Percentiles rank a stretch among this genome's conserved stretches.
These are phyloP conservation scores for Tadarida brasiliensis DNA, from an alignment of 2,797 vertebrate species.

Conservation along the genomic window DNA sequence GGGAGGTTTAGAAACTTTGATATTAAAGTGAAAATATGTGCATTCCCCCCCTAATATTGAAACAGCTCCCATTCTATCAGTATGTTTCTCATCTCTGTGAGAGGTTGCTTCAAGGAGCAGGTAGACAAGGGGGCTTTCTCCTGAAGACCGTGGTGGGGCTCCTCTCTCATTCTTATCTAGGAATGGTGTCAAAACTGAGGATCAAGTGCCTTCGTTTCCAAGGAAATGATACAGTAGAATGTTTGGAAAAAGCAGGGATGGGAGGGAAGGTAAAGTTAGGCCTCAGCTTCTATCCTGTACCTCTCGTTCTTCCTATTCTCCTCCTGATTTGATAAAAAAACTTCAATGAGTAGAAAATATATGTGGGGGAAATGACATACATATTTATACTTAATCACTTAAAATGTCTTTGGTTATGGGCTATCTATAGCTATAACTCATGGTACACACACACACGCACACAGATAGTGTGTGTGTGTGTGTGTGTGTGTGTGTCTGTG, in stretches of 20 bases:
- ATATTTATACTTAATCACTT: neutral
- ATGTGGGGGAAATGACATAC: neutral
- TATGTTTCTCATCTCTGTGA: neutral
- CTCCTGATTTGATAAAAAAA: neutral
- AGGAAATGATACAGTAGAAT: neutral
- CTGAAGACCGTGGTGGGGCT: neutral
- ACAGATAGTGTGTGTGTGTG: neutral
- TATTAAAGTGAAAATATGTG: neutral
- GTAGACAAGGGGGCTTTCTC: neutral
- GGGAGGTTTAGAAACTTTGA: neutral
- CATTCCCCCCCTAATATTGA: neutral
- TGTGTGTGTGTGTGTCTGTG: neutral
- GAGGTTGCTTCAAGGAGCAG: neutral
- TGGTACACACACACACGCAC: neutral
- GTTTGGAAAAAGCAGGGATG: neutral
- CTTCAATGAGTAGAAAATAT: neutral
- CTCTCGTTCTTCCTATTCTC: neutral
- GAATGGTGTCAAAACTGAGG: neutral
- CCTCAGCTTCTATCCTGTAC: neutral
- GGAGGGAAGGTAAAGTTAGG: neutral
- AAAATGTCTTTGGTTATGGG: neutral
- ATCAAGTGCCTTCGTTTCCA: neutral
- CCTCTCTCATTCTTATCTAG: neutral
- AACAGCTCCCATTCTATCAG: neutral
- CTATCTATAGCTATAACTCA: neutral